Conservation (phyloP, 2,113 vertebrate species). For the Sciurus niger region DNA sequence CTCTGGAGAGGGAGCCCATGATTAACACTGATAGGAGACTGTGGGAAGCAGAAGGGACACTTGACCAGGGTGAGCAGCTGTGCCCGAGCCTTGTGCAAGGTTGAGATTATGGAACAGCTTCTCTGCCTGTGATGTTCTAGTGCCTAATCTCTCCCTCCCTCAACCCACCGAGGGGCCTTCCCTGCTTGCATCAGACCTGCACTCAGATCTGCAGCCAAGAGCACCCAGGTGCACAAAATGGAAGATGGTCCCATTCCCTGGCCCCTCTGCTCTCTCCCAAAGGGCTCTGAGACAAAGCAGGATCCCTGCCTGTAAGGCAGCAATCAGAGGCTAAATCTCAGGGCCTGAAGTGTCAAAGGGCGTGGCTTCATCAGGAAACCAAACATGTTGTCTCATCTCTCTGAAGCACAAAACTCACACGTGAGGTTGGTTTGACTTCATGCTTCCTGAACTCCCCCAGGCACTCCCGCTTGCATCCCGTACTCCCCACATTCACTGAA, state of each 20-base stretch:
- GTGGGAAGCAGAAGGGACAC: background rate
- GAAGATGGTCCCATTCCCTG: background rate
- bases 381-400: background rate
- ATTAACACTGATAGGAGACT: accelerated
- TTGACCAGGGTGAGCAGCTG: background rate
- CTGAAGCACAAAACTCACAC: background rate
- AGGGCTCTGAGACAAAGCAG: background rate
- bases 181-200: constrained; percentile 52
- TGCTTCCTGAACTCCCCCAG: background rate
- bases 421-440: background rate
- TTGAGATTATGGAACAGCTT: background rate
- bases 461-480: accelerated
- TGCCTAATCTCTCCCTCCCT: background rate
- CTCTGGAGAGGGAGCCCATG: background rate
- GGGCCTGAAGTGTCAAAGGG: background rate
- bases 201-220: background rate
- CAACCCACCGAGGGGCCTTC: background rate
- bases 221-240: background rate
- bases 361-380: constrained; percentile 50
- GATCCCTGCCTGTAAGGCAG: accelerated
- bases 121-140: background rate
- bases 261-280: background rate
- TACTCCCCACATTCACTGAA: accelerated
- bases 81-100: background rate
- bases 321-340: background rate